phyloP scores from a whole-genome alignment of 2,797 vertebrate genomes.

The Syndactyla subalaris region DNA sequence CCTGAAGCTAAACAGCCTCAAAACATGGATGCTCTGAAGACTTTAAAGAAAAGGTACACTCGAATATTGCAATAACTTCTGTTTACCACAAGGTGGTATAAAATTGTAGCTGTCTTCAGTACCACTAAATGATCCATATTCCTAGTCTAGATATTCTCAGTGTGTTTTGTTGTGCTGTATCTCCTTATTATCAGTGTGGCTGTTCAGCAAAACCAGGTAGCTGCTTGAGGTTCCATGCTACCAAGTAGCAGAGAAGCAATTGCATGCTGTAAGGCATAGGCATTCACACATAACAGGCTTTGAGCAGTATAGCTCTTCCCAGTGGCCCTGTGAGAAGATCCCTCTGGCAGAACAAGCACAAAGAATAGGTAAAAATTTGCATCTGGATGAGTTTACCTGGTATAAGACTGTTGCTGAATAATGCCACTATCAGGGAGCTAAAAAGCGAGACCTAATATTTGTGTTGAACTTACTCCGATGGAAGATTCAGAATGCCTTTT shows the following conservation, averaged over 20 bases:
- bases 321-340: not conserved
- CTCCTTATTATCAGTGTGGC: not conserved
- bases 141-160: not conserved
- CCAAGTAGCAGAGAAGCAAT: not conserved
- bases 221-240: not conserved
- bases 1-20: not conserved
- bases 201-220: not conserved
- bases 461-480: not conserved
- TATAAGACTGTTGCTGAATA: not conserved
- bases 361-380: not conserved
- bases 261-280: rapidly evolving
- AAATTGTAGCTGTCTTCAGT: not conserved
- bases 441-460: not conserved
- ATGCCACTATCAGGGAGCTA: not conserved
- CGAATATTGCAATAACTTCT: not conserved
- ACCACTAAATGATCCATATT: not conserved
- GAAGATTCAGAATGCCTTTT: not conserved
- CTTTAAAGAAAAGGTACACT: not conserved
- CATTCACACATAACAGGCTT: not conserved
- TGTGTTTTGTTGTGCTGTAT: not conserved
- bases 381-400: not conserved
- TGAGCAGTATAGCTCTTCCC: not conserved
- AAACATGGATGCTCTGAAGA: not conserved
- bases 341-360: not conserved
- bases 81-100: not conserved